Conservation (phyloP, 2,888 invertebrate genomes). For the Copidosoma aretas region DNA sequence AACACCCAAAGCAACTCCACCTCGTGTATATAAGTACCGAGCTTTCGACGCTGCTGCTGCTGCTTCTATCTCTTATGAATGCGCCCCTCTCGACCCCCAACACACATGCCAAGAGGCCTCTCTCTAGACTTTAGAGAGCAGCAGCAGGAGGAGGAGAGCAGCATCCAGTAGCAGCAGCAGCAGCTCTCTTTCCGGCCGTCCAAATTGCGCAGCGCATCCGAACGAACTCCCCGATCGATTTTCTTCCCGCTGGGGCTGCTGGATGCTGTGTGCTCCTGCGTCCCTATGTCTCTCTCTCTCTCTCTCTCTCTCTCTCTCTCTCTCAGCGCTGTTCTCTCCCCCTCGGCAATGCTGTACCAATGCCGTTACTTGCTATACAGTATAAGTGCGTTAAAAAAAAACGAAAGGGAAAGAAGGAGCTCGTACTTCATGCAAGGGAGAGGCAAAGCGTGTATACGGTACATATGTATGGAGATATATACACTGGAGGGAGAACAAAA, state of each 20-base stretch:
- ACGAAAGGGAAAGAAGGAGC: neutral
- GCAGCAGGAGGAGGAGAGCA: neutral
- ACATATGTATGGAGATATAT: too few species aligned
- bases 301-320: neutral
- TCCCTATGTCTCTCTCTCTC: neutral
- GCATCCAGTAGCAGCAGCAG: neutral
- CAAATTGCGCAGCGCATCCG: conserved; percentile 4
- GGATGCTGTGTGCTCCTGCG: neutral
- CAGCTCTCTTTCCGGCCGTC: neutral
- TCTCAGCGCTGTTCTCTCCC: too few species aligned
- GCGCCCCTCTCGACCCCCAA: too few species aligned
- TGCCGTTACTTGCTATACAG: neutral
- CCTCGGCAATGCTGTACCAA: neutral
- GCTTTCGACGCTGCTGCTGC: too few species aligned
- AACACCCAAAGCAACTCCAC: too few species aligned
- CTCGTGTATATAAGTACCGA: too few species aligned
- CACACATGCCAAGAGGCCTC: too few species aligned
- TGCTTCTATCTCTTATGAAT: too few species aligned
- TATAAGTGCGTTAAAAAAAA: neutral
- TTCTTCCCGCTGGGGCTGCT: neutral
- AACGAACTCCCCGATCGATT: conserved; percentile 7
- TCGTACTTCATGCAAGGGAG: too few species aligned
- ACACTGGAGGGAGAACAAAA: neutral
- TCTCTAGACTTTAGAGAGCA: neutral
- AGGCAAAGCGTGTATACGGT: too few species aligned